Evolutionary conservation across 2,888 invertebrate genomes (phyloP).

Genomic region (Drosophila mimetica): DNA sequence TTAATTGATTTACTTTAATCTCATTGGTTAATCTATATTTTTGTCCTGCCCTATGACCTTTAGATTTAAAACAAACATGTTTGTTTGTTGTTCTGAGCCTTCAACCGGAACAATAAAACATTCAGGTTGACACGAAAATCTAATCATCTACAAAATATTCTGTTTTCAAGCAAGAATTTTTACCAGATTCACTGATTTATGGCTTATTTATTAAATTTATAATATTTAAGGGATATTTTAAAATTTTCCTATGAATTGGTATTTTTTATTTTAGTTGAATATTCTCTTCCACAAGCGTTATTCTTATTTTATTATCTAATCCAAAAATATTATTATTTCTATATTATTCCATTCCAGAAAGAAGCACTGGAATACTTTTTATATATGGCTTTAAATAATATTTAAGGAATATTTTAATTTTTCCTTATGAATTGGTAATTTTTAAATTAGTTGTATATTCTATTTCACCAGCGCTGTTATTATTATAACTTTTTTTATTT

Average conservation of each 20-base stretch:
- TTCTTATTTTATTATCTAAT: not conserved
- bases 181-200: too few relatives aligned
- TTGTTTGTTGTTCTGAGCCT: not conserved
- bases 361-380: not conserved
- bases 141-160: not conserved
- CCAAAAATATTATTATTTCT: not conserved
- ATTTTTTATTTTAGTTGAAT: too few relatives aligned
- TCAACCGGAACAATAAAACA: not conserved
- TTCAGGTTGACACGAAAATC: not conserved
- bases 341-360: not conserved
- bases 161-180: too few relatives aligned
- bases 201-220: too few relatives aligned
- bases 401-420: not conserved
- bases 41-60: not conserved
- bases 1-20: not conserved
- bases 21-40: not conserved
- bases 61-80: too few relatives aligned
- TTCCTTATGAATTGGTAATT: not conserved
- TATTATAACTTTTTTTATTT: too few relatives aligned
- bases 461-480: not conserved
- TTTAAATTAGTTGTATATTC: not conserved
- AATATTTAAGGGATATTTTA: too few relatives aligned
- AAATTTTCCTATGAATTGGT: not conserved
- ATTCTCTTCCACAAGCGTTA: not conserved
- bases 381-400: too few relatives aligned